Conservation (phyloP, 2,888 invertebrate species). For the Sabatieria punctata region DNA sequence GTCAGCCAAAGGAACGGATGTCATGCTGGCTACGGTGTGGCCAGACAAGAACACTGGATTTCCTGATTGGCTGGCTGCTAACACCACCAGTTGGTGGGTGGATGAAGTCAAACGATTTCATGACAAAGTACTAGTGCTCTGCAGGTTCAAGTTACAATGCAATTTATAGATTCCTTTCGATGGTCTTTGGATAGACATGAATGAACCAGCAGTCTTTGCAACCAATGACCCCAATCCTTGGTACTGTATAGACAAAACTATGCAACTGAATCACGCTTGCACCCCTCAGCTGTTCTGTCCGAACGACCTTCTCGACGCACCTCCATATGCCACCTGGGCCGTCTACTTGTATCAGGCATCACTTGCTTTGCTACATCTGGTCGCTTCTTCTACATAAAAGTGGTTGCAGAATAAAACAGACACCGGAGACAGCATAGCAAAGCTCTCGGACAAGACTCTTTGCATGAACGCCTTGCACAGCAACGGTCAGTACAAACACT, state of each 20-base stretch:
- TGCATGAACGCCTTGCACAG: conserved; percentile 11
- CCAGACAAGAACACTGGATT: conserved; percentile 24
- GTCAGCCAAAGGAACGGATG: not conserved
- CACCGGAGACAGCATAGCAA: too few relatives aligned
- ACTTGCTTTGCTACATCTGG: too few relatives aligned
- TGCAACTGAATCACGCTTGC: conserved; percentile 1
- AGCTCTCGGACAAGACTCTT: conserved; percentile 16
- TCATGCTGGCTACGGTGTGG: conserved; percentile 17
- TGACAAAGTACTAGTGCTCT: too few relatives aligned
- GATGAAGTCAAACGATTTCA: conserved; percentile 19
- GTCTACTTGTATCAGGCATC: too few relatives aligned
- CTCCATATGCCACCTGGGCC: conserved; percentile 21
- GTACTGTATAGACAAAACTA: too few relatives aligned
- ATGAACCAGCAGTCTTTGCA: conserved; percentile 64
- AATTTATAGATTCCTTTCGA: conserved; percentile 54
- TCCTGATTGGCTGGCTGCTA: conserved; percentile 24
- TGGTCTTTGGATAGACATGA: conserved; percentile 79
- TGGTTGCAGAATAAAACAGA: too few relatives aligned
- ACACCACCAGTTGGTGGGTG: conserved; percentile 24
- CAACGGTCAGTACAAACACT: conserved; percentile 42
- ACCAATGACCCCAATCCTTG: conserved; percentile 16
- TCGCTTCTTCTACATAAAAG: too few relatives aligned
- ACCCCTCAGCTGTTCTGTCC: conserved; percentile 12
- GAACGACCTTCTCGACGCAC: conserved; percentile 19
- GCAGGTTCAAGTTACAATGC: too few relatives aligned